These are phyloP conservation scores for Drosophila nr. perissopoda DNA, from an alignment of 2,888 invertebrate species.

Conservation along the genomic window DNA sequence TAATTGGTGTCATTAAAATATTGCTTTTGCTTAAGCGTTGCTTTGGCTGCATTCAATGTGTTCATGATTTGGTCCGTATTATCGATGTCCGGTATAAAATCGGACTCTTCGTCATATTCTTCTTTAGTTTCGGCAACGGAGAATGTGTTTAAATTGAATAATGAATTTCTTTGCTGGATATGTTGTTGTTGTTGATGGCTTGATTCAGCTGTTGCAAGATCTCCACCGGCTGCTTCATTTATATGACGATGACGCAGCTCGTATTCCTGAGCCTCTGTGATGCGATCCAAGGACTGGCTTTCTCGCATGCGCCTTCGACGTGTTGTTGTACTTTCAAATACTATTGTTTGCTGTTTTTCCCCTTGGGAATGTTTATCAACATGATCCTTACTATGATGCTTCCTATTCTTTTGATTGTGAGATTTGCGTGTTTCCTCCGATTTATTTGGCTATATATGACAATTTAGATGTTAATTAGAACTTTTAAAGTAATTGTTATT, in stretches of 20 bases:
- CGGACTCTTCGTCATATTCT: slow-evolving; percentile 69
- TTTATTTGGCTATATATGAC: slow-evolving; percentile 74
- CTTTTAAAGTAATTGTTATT: background rate
- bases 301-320: slow-evolving; percentile 90
- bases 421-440: slow-evolving; percentile 82
- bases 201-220: slow-evolving; percentile 29
- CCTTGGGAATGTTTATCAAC: slow-evolving; percentile 76
- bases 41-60: slow-evolving; percentile 74
- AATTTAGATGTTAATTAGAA: background rate
- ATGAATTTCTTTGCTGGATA: slow-evolving; percentile 78
- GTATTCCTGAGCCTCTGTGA: slow-evolving; percentile 93
- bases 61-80: slow-evolving; percentile 70
- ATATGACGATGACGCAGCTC: slow-evolving; percentile 79
- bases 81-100: slow-evolving; percentile 49
- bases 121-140: slow-evolving; percentile 82
- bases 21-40: slow-evolving; percentile 70
- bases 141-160: slow-evolving; percentile 77
- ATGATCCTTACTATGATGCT: slow-evolving; percentile 72
- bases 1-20: slow-evolving; percentile 68
- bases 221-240: slow-evolving; percentile 38
- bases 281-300: slow-evolving; percentile 93
- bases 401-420: slow-evolving; percentile 77
- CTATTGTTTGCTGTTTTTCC: slow-evolving; percentile 65
- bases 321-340: slow-evolving; percentile 66
- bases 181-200: slow-evolving; percentile 57